Base-by-base conservation (phyloP, 2,888 invertebrate genomes). In the Argyresthia goedartella region DNA sequence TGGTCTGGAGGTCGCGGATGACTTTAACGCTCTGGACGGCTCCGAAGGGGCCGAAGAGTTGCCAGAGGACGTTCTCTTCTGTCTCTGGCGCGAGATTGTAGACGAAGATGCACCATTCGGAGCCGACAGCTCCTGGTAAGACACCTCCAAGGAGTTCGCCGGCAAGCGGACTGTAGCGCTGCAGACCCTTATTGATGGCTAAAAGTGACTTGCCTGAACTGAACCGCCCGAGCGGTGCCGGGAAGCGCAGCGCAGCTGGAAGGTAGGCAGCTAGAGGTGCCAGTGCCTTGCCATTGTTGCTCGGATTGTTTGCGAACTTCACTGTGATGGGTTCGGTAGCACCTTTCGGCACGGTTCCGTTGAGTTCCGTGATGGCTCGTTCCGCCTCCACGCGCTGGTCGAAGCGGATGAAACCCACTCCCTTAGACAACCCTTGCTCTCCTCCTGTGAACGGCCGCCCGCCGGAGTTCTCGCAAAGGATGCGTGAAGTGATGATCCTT, bases 21-120 rank as follows among this genome's bases (percentile, higher is more conserved):
- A 96, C 95, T 87, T 96, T 96, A 57, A 96, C 96, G 81, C 93
- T 94, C 81, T 95, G 94, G 61, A 97, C 96, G 62, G 96, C 96
- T 61, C 96, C 96, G 81, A 96, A 97, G 25, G 96, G 96, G 13
- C 97, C 97, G 81, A 98, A 98, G 61, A 98, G 89, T 81, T 97
- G 97, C 97, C 97, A 98, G 57, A 98, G 89, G 50, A 95, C 93
- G 76, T 95, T 95, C 84, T 98, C 98, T 81, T 98, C 97, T 6
- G 97, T 96, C 82, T 98, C 98, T 4, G 97, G 96, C 1, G 96
- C 95, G 66, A 98, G 88, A 82, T 98, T 98, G 89, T 97, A 97
- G 54, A 98, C 97, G 76, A 97, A 98, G 79, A 98, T 95, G 81
- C 96, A 96, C 93, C 94, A 95, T 59, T 95, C 95, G 58, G 92